Percentiles rank a stretch among this genome's conserved stretches.
Conservation (phyloP, 2,113 vertebrate species). For the Xiphophorus couchianus region DNA sequence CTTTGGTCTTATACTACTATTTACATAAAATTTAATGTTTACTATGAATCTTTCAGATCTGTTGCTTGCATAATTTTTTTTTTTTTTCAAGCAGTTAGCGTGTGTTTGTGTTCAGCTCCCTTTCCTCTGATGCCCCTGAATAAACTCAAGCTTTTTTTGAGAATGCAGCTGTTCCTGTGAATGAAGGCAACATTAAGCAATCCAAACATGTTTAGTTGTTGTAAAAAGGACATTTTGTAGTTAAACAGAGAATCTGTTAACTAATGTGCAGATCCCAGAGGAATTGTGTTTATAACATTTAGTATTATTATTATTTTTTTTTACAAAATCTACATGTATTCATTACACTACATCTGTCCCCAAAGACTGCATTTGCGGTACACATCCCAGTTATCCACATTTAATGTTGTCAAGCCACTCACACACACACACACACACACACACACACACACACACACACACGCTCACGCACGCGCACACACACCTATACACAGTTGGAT, state of each 20-base stretch:
- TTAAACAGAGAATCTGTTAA: conserved; percentile 11
- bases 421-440: conserved; percentile 25
- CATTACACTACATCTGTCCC: conserved; percentile 32
- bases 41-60: not conserved
- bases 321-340: conserved; percentile 19
- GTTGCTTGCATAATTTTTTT: not conserved
- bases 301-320: not conserved
- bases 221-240: not conserved
- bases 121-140: not conserved
- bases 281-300: conserved; percentile 7
- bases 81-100: not conserved
- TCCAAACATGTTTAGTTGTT: conserved; percentile 8
- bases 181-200: not conserved
- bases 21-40: not conserved
- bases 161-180: not conserved
- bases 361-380: conserved; percentile 15
- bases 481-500: conserved; percentile 39
- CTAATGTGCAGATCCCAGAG: conserved; percentile 4
- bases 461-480: conserved; percentile 22
- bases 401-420: conserved; percentile 24
- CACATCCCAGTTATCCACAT: conserved; percentile 38
- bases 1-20: not conserved
- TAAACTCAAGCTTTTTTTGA: not conserved
- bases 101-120: too few relatives aligned
- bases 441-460: conserved; percentile 29